These are phyloP conservation scores for Hemibagrus wyckioides DNA, from an alignment of 2,113 vertebrate species.

Conservation along the genomic window DNA sequence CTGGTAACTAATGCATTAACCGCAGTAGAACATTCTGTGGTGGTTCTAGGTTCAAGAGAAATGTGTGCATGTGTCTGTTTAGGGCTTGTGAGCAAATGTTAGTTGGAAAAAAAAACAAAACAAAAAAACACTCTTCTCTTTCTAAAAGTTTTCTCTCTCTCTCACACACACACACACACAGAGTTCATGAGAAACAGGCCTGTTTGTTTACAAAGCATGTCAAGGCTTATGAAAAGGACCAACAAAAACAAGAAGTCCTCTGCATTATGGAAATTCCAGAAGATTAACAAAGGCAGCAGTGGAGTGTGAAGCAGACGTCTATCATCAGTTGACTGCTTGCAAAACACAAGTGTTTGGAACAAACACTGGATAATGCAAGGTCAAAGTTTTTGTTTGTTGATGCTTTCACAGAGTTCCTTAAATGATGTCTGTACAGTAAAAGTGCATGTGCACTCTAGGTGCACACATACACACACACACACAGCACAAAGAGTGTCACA, in stretches of 20 bases:
- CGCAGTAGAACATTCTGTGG: not conserved
- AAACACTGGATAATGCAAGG: conserved; percentile 75
- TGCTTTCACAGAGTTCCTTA: conserved; percentile 58
- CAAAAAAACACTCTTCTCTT: conserved; percentile 4
- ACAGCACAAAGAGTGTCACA: conserved; percentile 55
- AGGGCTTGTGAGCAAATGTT: conserved; percentile 5
- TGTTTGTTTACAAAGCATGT: conserved; percentile 65
- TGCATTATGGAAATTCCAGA: conserved; percentile 65
- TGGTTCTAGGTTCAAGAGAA: conserved; percentile 17
- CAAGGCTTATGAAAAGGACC: conserved; percentile 49
- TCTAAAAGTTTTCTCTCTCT: not conserved
- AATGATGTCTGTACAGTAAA: conserved; percentile 70
- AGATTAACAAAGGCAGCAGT: conserved; percentile 57
- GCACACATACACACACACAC: conserved; percentile 11
- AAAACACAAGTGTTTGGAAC: conserved; percentile 75
- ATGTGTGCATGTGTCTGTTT: conserved; percentile 18
- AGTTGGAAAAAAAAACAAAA: not conserved
- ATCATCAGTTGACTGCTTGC: conserved; percentile 68
- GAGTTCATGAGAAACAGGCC: conserved; percentile 53
- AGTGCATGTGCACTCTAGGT: conserved; percentile 46
- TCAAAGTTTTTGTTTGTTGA: conserved; percentile 75
- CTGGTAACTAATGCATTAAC: conserved; percentile 30
- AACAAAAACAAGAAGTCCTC: conserved; percentile 44
- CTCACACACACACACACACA: conserved; percentile 22
- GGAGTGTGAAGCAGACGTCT: conserved; percentile 64